Evolutionary conservation across 2,888 invertebrate species (phyloP).

Genomic region (Polyploca ridens): DNA sequence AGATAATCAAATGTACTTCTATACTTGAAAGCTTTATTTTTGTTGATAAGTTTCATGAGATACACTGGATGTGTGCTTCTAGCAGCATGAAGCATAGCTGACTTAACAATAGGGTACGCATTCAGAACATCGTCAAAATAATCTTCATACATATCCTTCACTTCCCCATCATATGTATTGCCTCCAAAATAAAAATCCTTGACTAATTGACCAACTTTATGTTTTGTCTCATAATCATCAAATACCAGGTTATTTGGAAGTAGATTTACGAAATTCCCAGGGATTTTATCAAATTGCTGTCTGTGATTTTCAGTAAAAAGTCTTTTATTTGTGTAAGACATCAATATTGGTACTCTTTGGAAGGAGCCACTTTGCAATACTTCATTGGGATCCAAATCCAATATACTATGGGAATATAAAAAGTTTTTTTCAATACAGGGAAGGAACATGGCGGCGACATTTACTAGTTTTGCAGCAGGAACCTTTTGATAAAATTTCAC

Average conservation of each 20-base stretch:
- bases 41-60: constrained; percentile 56
- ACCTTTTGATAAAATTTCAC: constrained; percentile 51
- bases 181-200: constrained; percentile 62
- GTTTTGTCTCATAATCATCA: constrained; percentile 39
- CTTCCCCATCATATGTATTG: constrained; percentile 23
- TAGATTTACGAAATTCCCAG: constrained; percentile 53
- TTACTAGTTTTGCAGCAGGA: constrained; percentile 38
- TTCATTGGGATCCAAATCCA: constrained; percentile 59
- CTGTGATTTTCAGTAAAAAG: constrained; percentile 42
- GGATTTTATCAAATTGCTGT: constrained; percentile 41
- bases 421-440: constrained; percentile 64
- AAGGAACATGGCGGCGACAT: constrained; percentile 46
- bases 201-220: constrained; percentile 55
- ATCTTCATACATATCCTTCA: constrained; percentile 50
- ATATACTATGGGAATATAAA: constrained; percentile 40
- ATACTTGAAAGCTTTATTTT: constrained; percentile 21
- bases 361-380: constrained; percentile 50
- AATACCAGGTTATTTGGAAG: constrained; percentile 68
- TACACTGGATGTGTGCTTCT: constrained; percentile 56
- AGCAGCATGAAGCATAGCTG: constrained; percentile 55
- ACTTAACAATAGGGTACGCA: constrained; percentile 65
- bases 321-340: constrained; percentile 54
- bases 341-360: constrained; percentile 60
- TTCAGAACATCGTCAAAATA: constrained; percentile 65
- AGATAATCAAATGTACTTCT: constrained; percentile 54